Evolutionary conservation across 2,113 vertebrate species (phyloP), one percentile per base, ranked within the genome.

Genomic region (Rhinichthys klamathensis): DNA sequence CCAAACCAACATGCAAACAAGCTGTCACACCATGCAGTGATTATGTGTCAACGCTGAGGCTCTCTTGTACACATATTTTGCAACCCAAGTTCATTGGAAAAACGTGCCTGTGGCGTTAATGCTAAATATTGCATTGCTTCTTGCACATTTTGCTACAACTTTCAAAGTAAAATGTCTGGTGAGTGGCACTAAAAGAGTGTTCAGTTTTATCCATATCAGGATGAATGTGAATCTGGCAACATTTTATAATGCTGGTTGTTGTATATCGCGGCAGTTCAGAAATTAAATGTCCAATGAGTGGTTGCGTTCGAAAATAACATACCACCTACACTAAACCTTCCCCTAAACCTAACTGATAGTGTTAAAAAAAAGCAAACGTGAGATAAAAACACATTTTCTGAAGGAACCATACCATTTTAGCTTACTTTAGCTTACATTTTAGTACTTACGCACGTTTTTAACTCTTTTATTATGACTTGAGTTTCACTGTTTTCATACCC

Each of bases 1-100:
- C 8, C 9, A 16, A 67, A 69, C 32, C 35, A 72, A 3, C 69
- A 72, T 72, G 69, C 69, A 72, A 72, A 72, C 35, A 72, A 72
- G 69, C 69, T 41, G 35, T 72, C 38, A 72, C 21, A 44, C 41
- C 35, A 41, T 70, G 67, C 67, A 41, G 67, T 70, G 35, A 70
- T 41, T 38, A n/a, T 70, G 38, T 72, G 35, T 72, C 38, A 44
- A 44, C 38, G 46, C 70, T 15, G 41, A 73, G 70, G 70, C 38
- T 72, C 23, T 44, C 38, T n/a, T 72, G 4, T 25, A 44, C 44
- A 44, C 11, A 46, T n/a, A 44, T 46, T 16, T 46, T 46, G 12
- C 2, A 73, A 25, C 70, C 38, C 41, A 73, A 21, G 11, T 18
- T 73, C 23, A 73, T 46, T 44, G 38, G 21, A n/a, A 72, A 70